phyloP scores from a whole-genome alignment of 2,797 vertebrate species.

The Pipistrellus kuhlii region DNA sequence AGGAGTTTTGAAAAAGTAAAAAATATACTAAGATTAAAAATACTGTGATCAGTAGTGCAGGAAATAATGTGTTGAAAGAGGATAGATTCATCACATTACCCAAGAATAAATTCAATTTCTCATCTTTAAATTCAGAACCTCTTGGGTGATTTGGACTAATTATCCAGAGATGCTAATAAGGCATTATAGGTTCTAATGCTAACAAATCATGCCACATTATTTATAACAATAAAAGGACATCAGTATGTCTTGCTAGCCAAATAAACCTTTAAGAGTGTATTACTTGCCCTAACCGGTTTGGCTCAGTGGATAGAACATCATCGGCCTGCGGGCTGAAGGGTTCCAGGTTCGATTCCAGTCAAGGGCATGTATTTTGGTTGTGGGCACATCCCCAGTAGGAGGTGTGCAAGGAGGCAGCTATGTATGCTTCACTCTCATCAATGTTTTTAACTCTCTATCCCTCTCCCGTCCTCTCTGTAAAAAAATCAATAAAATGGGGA shows the following conservation, averaged over 20 bases:
- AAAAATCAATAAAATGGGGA: no score
- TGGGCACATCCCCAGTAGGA: no score
- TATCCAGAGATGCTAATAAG: background rate
- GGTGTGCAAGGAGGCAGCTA: no score
- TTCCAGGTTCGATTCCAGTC: no score
- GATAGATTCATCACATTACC: background rate
- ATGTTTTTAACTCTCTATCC: no score
- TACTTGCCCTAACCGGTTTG: no score
- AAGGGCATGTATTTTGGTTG: no score
- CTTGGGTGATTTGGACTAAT: background rate
- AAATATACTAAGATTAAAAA: background rate
- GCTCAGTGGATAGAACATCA: no score
- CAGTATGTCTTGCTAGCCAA: background rate
- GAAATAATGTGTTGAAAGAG: background rate
- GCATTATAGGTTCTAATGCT: background rate
- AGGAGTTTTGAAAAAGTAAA: background rate
- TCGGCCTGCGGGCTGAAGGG: no score
- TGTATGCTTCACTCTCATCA: no score
- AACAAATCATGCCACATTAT: background rate
- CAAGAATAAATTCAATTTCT: background rate
- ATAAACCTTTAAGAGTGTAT: slow-evolving; percentile 4
- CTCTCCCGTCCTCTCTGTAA: no score
- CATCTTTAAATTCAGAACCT: slow-evolving; percentile 12
- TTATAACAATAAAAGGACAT: background rate
- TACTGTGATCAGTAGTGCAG: background rate